Evolutionary conservation across 2,797 vertebrate species (phyloP), one percentile per base, ranked within the genome.

Genomic region (Characodon lateralis): DNA sequence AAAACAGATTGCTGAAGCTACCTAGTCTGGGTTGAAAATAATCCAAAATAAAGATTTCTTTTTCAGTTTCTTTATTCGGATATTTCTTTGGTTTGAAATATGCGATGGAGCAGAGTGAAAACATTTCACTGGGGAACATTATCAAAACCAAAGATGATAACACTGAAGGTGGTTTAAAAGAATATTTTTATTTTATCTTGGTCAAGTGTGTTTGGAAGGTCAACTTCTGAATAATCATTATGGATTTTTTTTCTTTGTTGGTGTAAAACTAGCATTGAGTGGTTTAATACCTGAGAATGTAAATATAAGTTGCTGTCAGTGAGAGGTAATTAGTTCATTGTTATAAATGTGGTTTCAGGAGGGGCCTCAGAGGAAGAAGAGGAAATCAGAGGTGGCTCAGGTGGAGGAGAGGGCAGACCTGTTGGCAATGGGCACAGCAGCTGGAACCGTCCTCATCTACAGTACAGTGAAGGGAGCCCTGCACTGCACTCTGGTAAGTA

Each of bases 361-460:
- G 90, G 97, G 97, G 0, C 98, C 97, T 51, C 98, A 97, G 93
- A 97, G 97, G 93, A 99, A 99, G 95, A 99, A 97, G 91, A 95
- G 98, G 95, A 98, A 97, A 97, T 99, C 97, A 0, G 98, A 99
- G 90, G 93, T 82, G 5, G 90, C 50, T 66, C 95, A 92, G 87
- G 90, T 88, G 51, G 93, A 94, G 89, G 95, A 95, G 86, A 96
- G 96, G 89, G 92, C 95, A 43, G 98, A 99, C 90, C 94, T 99
- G 82, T 87, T 99, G 96, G 98, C 98, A 1, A 96, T 99, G 93
- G 98, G 98, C 90, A 99, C 98, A 80, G 97, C 97, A 66, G 97
- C 97, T n/a, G 98, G 98, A 87, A 97, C 92, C 35, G 94, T 99
- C 88, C 97, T 99, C 88, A 97, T 99, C 89, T 99, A 99, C 95